Evolutionary conservation across 1,140 invertebrate genomes (phyloP).

Genomic region (Trachymyrmex cornetzi): DNA sequence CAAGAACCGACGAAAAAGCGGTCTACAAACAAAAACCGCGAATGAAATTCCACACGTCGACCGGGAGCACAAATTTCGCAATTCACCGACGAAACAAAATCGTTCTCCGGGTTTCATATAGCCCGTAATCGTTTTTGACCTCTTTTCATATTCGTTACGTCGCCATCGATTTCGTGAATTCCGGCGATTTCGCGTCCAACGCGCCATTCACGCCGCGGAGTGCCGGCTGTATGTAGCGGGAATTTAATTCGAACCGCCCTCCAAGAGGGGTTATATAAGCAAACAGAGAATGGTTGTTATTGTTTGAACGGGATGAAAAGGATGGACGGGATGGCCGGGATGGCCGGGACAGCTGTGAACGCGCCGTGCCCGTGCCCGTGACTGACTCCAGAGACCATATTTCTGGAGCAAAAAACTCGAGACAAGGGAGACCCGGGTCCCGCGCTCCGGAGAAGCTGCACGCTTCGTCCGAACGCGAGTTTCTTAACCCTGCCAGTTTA

Average conservation of each 20-base stretch:
- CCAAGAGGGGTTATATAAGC: constrained; percentile 72
- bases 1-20: constrained; percentile 50
- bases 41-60: constrained; percentile 61
- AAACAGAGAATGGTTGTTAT: constrained; percentile 78
- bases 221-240: constrained; percentile 35
- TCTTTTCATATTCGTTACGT: constrained; percentile 61
- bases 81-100: constrained; percentile 53
- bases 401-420: constrained; percentile 74
- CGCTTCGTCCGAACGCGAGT: constrained; percentile 50
- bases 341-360: constrained; percentile 72
- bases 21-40: constrained; percentile 58
- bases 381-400: constrained; percentile 75
- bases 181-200: constrained; percentile 37
- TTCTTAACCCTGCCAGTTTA: constrained; percentile 34
- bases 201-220: constrained; percentile 45
- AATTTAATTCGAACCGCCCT: constrained; percentile 72
- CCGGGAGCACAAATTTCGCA: constrained; percentile 43
- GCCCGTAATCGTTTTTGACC: constrained; percentile 60
- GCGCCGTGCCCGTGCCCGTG: constrained; percentile 69
- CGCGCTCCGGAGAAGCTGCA: constrained; percentile 53
- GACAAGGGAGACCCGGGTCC: constrained; percentile 15
- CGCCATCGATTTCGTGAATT: constrained; percentile 62
- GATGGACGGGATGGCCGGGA: constrained; percentile 60
- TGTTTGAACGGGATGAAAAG: constrained; percentile 77
- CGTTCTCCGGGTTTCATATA: constrained; percentile 50